Evolutionary conservation across 2,113 vertebrate genomes (phyloP).

Genomic region (Mustelus asterias): DNA sequence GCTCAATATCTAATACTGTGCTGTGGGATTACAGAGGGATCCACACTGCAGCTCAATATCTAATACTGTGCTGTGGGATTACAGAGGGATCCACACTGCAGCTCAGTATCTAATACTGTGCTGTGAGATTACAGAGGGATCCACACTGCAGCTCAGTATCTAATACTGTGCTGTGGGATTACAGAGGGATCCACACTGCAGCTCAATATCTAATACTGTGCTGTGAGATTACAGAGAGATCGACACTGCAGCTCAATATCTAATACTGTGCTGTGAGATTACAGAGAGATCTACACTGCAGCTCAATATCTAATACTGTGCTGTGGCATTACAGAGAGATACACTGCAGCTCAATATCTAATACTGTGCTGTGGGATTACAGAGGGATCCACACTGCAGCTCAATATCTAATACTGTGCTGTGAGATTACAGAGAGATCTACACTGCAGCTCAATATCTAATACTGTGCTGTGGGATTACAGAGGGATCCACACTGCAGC

Average conservation of each 20-base stretch:
- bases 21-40: too few relatives aligned
- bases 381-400: neutral
- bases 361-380: neutral
- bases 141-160: neutral
- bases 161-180: neutral
- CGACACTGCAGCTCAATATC: neutral
- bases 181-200: neutral
- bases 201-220: too few relatives aligned
- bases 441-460: neutral
- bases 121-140: too few relatives aligned
- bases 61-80: neutral
- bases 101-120: too few relatives aligned
- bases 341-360: neutral
- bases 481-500: neutral
- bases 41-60: neutral
- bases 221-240: too few relatives aligned
- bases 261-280: neutral
- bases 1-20: too few relatives aligned
- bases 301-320: too few relatives aligned
- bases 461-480: neutral
- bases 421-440: too few relatives aligned
- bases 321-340: too few relatives aligned
- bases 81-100: neutral
- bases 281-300: neutral
- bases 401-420: too few relatives aligned